A percentile compares a stretch with the other conserved stretches of the same genome.
Conservation (phyloP, 1,140 invertebrate genomes). For the Harlomillsia oculata region DNA sequence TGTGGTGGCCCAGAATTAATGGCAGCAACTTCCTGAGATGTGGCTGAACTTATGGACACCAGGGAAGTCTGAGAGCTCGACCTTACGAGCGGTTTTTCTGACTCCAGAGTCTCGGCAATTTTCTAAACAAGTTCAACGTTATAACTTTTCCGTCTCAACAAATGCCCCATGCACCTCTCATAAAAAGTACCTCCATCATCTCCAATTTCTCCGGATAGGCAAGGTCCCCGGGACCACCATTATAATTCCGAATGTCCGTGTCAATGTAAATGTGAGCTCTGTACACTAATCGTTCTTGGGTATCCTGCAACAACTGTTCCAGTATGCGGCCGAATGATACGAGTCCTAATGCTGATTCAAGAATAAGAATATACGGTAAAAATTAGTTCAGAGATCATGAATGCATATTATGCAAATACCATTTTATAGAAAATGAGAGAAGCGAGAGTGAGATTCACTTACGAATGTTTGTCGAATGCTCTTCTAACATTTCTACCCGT, state of each 20-base stretch:
- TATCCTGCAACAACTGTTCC: slow-evolving; percentile 83
- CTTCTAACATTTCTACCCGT: slow-evolving; percentile 85
- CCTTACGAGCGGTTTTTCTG: slow-evolving; percentile 43
- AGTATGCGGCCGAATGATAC: slow-evolving; percentile 73
- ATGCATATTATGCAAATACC: slow-evolving; percentile 1
- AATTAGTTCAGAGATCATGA: neutral
- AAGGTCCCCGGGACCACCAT: slow-evolving; percentile 85
- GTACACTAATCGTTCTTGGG: slow-evolving; percentile 92
- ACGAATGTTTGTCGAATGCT: slow-evolving; percentile 80
- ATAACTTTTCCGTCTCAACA: neutral
- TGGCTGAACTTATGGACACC: slow-evolving; percentile 53
- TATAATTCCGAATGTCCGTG: slow-evolving; percentile 78
- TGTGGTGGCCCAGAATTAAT: slow-evolving; percentile 44
- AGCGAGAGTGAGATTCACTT: slow-evolving; percentile 37
- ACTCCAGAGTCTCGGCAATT: slow-evolving; percentile 32
- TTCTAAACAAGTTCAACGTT: slow-evolving; percentile 15
- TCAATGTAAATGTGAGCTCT: slow-evolving; percentile 87
- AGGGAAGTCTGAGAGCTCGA: slow-evolving; percentile 58
- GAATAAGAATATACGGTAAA: neutral
- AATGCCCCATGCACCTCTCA: slow-evolving; percentile 47
- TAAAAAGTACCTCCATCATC: slow-evolving; percentile 72
- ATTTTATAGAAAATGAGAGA: neutral
- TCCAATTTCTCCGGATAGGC: slow-evolving; percentile 94
- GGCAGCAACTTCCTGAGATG: slow-evolving; percentile 53
- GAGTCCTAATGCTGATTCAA: slow-evolving; percentile 49